A percentile compares a stretch with the other conserved stretches of the same genome.
These are phyloP conservation scores for Bathynomus jamesi DNA, from an alignment of 1,140 invertebrate genomes.

Conservation along the genomic window DNA sequence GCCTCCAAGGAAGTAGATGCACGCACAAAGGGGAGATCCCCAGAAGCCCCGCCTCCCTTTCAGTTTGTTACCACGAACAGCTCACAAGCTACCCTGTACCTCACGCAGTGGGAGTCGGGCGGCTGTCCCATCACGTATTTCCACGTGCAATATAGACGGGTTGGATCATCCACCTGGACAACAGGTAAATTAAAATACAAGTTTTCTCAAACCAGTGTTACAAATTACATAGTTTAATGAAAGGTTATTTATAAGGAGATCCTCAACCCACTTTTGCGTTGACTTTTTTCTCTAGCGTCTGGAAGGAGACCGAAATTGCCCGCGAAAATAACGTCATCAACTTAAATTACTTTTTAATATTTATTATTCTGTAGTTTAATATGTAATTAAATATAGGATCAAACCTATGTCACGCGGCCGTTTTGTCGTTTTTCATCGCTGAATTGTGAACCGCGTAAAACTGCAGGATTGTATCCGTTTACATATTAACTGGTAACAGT, in stretches of 20 bases:
- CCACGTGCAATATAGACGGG: constrained; percentile 51
- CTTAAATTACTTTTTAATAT: too few species aligned
- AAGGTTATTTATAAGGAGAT: neutral
- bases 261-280: neutral
- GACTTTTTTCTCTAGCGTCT: too few species aligned
- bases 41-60: constrained; percentile 55
- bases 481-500: too few species aligned
- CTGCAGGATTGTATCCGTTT: too few species aligned
- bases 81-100: constrained; percentile 47
- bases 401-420: too few species aligned
- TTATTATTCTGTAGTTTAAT: too few species aligned
- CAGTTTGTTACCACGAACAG: constrained; percentile 57
- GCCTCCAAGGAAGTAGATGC: constrained; percentile 72
- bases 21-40: constrained; percentile 58
- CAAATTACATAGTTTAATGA: neutral
- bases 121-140: constrained; percentile 57
- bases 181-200: constrained; percentile 2
- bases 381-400: too few species aligned
- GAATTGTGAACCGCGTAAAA: too few species aligned
- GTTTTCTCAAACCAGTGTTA: neutral
- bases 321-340: too few species aligned
- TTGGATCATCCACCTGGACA: constrained; percentile 6
- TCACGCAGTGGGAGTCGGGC: constrained; percentile 70
- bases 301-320: too few species aligned
- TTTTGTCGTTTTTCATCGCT: too few species aligned